Evolutionary conservation across 2,113 vertebrate genomes (phyloP).

Genomic region (Aphyosemion australe): DNA sequence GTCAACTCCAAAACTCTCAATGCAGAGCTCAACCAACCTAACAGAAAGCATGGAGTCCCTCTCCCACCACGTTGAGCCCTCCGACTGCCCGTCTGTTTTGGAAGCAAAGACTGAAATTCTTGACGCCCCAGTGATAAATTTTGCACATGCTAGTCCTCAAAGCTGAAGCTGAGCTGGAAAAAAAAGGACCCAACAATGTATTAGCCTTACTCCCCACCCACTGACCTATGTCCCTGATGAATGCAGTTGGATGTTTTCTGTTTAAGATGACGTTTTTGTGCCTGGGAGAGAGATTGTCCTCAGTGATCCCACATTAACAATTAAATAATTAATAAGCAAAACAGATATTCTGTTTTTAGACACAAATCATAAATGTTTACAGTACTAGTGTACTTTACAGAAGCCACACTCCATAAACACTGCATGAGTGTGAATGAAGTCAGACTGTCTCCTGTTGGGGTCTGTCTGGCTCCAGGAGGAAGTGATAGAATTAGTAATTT

Average conservation of each 20-base stretch:
- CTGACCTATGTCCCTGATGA: slow-evolving; percentile 42
- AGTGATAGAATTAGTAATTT: slow-evolving; percentile 54
- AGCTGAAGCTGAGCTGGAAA: slow-evolving; percentile 44
- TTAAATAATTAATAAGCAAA: neutral
- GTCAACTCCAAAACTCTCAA: slow-evolving; percentile 1
- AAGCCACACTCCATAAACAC: slow-evolving; percentile 3
- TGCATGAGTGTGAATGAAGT: slow-evolving; percentile 12
- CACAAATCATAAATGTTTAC: no score
- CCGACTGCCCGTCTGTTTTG: slow-evolving; percentile 75
- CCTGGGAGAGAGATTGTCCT: slow-evolving; percentile 1
- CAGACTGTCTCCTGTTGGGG: slow-evolving; percentile 31
- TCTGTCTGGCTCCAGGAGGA: slow-evolving; percentile 37
- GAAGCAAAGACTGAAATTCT: slow-evolving; percentile 94
- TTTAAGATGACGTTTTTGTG: slow-evolving; percentile 22
- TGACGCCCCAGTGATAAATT: slow-evolving; percentile 86
- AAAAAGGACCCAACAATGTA: slow-evolving; percentile 46
- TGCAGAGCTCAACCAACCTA: slow-evolving; percentile 5
- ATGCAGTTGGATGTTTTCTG: slow-evolving; percentile 9
- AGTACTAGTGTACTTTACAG: slow-evolving; percentile 12
- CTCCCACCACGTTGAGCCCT: slow-evolving; percentile 50
- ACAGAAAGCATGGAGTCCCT: slow-evolving; percentile 33
- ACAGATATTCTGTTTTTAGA: neutral
- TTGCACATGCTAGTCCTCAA: slow-evolving; percentile 78
- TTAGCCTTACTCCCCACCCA: slow-evolving; percentile 52
- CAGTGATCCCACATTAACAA: neutral